Evolutionary conservation across 92 coral and sea anemone species (phyloP), one percentile per base, ranked within the genome.

Genomic region (Isaurus tuberculatus): DNA sequence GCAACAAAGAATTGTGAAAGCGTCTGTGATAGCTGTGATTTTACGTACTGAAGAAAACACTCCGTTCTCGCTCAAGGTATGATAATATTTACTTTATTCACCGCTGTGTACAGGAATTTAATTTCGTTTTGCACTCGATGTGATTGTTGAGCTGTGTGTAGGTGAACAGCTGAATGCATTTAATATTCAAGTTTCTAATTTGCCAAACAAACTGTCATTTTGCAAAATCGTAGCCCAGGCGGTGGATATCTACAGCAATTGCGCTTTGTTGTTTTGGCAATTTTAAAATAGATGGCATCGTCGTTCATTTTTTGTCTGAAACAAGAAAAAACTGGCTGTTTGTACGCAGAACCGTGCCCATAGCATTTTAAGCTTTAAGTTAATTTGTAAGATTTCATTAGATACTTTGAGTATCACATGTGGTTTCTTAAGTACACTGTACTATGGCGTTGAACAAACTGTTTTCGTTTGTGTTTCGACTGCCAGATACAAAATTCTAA

Each of bases 181-280:
- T 33, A 48, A 26, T 37, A 77, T 77, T 77, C 58, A 58, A 63
- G 55, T 40, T 77, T 51, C 80, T 58, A 77, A 36, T 77, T 28
- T 31, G 33, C 69, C 51, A 77, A 77, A 77, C 82, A 77, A 57
- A 55, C 23, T 77, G 81, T 75, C 81, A 75, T 75, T 58, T 75
- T 20, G 67, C 33, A 22, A 32, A 48, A 55, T 11, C 69, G 49
- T 42, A 77, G 29, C 69, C 46, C 32, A 20, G 10, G 57, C 23
- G 34, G 20, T 60, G 25, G 14, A 25, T 55, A 33, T 58, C 42
- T 23, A 5, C 33, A 57, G 17, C 42, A 34, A 20, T 49, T 0
- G 51, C 3, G 16, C 36, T 36, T 23, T 1, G 25, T 61, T 34
- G 57, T 27, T 60, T 63, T 19, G 48, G 36, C 60, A 31, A 15